Evolutionary conservation across 92 coral and sea anemone species (phyloP).

Genomic region (Phymanthus crucifer): DNA sequence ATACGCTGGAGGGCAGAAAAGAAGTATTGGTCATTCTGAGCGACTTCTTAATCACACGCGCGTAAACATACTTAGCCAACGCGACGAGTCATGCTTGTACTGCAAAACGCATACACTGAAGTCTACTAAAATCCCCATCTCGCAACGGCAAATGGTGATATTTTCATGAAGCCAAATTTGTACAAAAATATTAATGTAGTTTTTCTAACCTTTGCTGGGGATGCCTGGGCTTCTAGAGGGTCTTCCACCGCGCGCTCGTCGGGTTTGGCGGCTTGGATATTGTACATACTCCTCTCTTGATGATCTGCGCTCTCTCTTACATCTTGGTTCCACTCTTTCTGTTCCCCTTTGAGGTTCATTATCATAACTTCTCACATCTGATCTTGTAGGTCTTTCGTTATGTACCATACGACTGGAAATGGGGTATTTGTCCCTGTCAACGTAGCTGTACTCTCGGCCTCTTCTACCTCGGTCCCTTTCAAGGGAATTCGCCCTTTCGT

Average conservation of each 20-base stretch:
- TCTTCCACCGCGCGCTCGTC: background rate
- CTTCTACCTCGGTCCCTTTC: background rate
- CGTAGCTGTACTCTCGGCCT: background rate
- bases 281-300: background rate
- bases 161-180: too few relatives aligned
- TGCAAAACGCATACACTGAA: too few relatives aligned
- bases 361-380: background rate
- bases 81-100: too few relatives aligned
- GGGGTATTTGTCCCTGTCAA: background rate
- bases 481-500: background rate
- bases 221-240: background rate
- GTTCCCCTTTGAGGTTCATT: background rate
- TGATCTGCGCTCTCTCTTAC: background rate
- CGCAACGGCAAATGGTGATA: too few relatives aligned
- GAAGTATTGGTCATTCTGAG: background rate
- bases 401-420: background rate
- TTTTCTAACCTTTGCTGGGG: background rate
- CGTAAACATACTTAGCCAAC: too few relatives aligned
- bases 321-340: background rate
- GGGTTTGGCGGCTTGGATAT: background rate
- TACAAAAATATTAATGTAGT: background rate
- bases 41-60: too few relatives aligned
- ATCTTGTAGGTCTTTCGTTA: background rate
- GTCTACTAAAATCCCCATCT: too few relatives aligned
- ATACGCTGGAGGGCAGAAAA: conserved; percentile 7